phyloP scores from a whole-genome alignment of 2,797 vertebrate genomes.

The Accipiter fasciatus region DNA sequence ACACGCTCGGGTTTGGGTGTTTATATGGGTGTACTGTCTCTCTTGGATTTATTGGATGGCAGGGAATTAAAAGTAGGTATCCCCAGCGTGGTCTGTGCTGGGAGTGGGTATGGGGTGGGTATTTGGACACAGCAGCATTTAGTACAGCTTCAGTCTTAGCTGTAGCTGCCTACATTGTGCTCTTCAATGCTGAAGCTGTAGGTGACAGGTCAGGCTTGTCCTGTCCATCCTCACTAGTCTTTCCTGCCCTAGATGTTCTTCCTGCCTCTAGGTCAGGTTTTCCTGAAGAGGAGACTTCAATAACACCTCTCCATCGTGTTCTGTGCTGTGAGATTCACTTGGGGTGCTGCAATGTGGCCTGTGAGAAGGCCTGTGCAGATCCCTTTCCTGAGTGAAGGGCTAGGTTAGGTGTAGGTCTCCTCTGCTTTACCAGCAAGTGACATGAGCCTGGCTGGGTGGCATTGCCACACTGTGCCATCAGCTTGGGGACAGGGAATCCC shows the following conservation, averaged over 20 bases:
- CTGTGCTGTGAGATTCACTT: background rate
- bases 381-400: background rate
- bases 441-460: background rate
- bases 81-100: background rate
- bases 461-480: background rate
- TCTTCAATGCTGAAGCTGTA: background rate
- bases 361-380: background rate
- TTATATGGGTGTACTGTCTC: background rate
- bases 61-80: background rate
- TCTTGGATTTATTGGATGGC: background rate
- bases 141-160: background rate
- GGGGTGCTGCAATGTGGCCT: background rate
- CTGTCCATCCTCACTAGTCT: background rate
- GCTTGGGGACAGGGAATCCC: background rate
- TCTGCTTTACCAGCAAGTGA: background rate
- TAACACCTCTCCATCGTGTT: rapidly evolving
- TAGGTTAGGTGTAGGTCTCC: background rate
- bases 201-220: background rate
- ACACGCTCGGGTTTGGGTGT: rapidly evolving
- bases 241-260: background rate
- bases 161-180: background rate
- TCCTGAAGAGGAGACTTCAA: background rate
- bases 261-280: background rate
- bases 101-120: background rate
- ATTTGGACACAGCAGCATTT: background rate